These are phyloP conservation scores for Ictalurus furcatus DNA, from an alignment of 2,113 vertebrate species.

Conservation along the genomic window DNA sequence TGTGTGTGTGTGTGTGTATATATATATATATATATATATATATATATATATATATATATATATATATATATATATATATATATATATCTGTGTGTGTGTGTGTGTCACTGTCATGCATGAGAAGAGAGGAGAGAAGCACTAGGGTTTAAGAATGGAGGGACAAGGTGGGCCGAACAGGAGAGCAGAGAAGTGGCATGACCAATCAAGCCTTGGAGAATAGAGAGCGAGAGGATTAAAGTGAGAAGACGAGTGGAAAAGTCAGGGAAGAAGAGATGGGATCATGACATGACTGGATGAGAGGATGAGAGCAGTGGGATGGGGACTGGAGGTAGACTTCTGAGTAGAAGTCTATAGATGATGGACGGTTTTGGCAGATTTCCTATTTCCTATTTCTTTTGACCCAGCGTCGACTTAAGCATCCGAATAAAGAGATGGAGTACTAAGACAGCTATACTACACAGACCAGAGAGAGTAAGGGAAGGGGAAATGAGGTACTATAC, in stretches of 20 bases:
- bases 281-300: constrained; percentile 4
- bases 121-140: constrained; percentile 15
- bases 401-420: not conserved
- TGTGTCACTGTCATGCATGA: not conserved
- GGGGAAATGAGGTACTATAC: not conserved
- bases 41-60: not conserved
- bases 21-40: not conserved
- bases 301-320: not conserved
- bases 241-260: constrained; percentile 3
- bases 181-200: not conserved
- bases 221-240: constrained; percentile 8
- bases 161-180: constrained; percentile 14
- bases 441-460: not conserved
- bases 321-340: not conserved
- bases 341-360: not conserved
- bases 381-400: not conserved
- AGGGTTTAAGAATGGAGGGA: not conserved
- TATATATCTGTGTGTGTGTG: not conserved
- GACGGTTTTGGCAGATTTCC: not conserved
- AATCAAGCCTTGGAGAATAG: constrained; percentile 2
- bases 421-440: not conserved
- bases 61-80: not conserved
- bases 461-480: not conserved
- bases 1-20: not conserved
- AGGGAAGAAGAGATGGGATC: constrained; percentile 34